Percentiles rank a stretch among this genome's conserved stretches.
Evolutionary conservation across 2,797 vertebrate genomes (phyloP).

Genomic region (Harpagifer antarcticus): DNA sequence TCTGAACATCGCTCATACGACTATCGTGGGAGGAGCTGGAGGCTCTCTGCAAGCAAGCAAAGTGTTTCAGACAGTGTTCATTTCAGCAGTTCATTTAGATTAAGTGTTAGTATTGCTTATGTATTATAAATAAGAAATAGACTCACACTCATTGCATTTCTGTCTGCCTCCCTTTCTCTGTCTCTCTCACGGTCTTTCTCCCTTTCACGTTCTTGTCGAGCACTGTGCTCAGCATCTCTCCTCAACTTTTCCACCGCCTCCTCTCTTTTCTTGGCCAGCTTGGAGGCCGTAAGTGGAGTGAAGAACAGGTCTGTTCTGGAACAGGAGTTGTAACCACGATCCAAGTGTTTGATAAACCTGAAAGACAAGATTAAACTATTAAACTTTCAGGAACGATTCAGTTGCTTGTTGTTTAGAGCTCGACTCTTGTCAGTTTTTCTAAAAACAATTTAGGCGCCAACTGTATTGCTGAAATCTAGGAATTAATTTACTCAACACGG

Average conservation of each 20-base stretch:
- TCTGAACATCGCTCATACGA: constrained; percentile 90
- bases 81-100: no score
- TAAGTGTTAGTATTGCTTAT: no score
- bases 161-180: constrained; percentile 89
- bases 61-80: constrained; percentile 2
- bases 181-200: constrained; percentile 93
- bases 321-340: constrained; percentile 97
- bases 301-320: constrained; percentile 96
- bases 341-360: constrained; percentile 97
- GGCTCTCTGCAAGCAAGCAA: constrained; percentile 88
- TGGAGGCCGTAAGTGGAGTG: constrained; percentile 94
- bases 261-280: constrained; percentile 97
- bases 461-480: neutral
- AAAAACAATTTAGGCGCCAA: neutral
- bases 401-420: neutral
- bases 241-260: constrained; percentile 93
- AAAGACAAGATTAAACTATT: constrained; percentile 24
- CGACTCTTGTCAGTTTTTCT: neutral
- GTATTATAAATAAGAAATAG: neutral
- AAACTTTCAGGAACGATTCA: neutral
- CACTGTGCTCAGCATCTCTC: constrained; percentile 93
- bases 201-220: constrained; percentile 94
- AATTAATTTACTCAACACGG: neutral
- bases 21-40: constrained; percentile 94
- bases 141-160: constrained; percentile 93